phyloP scores from a whole-genome alignment of 1,140 invertebrate species.

The Trachymyrmex cornetzi region DNA sequence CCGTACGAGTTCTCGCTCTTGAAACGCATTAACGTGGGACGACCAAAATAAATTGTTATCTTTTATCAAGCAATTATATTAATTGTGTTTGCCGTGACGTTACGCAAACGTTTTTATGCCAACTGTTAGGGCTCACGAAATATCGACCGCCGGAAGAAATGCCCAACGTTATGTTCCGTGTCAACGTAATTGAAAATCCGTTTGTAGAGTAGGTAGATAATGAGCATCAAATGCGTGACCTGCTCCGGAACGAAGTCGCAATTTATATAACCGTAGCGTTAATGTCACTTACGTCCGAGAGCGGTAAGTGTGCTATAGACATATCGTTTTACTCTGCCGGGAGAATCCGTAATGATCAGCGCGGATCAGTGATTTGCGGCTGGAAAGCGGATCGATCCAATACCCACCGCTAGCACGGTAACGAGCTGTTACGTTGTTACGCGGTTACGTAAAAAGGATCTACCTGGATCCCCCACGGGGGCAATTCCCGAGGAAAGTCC shows the following conservation, averaged over 20 bases:
- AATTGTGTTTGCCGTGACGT: not conserved
- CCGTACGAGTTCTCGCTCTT: not conserved
- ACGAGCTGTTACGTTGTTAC: slow-evolving; percentile 72
- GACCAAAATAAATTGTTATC: not conserved
- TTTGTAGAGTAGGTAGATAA: not conserved
- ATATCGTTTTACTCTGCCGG: slow-evolving; percentile 1
- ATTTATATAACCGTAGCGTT: not conserved
- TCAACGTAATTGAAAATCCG: not conserved
- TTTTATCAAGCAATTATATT: not conserved
- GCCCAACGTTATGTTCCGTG: not conserved
- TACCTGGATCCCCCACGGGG: slow-evolving; percentile 44
- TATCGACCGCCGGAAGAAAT: not conserved
- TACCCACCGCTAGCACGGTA: slow-evolving; percentile 40
- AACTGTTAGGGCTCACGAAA: not conserved
- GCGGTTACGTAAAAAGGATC: slow-evolving; percentile 18
- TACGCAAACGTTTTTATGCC: not conserved
- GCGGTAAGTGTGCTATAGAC: slow-evolving; percentile 21
- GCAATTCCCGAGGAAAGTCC: slow-evolving; percentile 63
- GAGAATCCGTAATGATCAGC: slow-evolving; percentile 47
- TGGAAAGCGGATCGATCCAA: slow-evolving; percentile 20
- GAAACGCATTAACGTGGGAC: not conserved
- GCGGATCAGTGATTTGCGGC: slow-evolving; percentile 58
- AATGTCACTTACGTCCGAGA: slow-evolving; percentile 31
- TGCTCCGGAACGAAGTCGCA: not conserved
- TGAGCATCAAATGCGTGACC: not conserved